These are phyloP conservation scores for Mycteria americana DNA, from an alignment of 2,797 vertebrate genomes.

Conservation along the genomic window DNA sequence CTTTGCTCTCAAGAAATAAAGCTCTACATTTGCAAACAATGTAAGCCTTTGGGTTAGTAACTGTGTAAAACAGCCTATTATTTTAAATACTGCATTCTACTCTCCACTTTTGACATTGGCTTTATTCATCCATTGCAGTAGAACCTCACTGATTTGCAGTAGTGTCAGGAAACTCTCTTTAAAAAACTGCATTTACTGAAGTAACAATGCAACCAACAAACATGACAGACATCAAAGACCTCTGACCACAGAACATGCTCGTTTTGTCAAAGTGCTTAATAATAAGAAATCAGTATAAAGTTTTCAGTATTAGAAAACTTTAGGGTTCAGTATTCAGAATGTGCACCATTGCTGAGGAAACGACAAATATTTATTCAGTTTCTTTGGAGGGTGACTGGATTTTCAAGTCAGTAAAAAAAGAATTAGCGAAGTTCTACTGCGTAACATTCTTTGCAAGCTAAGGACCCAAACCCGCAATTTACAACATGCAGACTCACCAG, in stretches of 20 bases:
- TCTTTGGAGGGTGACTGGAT: slow-evolving; percentile 16
- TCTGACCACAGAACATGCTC: slow-evolving; percentile 17
- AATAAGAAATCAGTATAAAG: slow-evolving; percentile 9
- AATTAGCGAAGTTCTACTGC: slow-evolving; percentile 62
- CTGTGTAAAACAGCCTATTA: neutral
- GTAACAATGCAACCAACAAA: slow-evolving; percentile 29
- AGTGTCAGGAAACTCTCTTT: slow-evolving; percentile 13
- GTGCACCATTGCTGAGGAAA: neutral
- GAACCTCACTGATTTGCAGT: slow-evolving; percentile 60
- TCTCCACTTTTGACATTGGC: slow-evolving; percentile 41
- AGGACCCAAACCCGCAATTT: slow-evolving; percentile 65
- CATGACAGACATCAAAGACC: slow-evolving; percentile 19
- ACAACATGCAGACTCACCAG: slow-evolving; percentile 69
- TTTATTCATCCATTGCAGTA: slow-evolving; percentile 54
- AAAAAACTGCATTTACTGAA: slow-evolving; percentile 28
- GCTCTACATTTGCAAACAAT: neutral
- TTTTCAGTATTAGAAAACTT: slow-evolving; percentile 54
- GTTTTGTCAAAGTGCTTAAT: neutral
- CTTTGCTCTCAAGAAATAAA: neutral
- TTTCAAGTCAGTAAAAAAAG: slow-evolving; percentile 15
- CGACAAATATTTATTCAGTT: neutral
- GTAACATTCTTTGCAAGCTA: slow-evolving; percentile 59
- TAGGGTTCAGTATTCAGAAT: neutral
- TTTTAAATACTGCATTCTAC: slow-evolving; percentile 15
- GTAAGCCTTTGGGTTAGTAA: slow-evolving; percentile 1